These are phyloP conservation scores for Poeciliopsis paucimaculata DNA, from an alignment of 2,797 vertebrate species.

Conservation along the genomic window DNA sequence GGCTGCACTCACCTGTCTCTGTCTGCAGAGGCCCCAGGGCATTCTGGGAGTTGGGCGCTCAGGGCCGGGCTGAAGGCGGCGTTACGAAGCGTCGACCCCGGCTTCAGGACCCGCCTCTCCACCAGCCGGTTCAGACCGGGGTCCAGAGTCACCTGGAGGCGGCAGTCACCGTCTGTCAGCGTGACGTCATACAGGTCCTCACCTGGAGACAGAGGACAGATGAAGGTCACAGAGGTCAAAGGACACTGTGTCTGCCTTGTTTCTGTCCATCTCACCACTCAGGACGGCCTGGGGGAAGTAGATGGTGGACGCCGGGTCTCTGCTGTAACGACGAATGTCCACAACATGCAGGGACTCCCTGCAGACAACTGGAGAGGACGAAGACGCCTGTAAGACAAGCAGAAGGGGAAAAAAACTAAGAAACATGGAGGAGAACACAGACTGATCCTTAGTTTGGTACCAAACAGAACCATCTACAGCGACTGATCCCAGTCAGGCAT, in stretches of 20 bases:
- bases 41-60: constrained; percentile 40
- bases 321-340: constrained; percentile 75
- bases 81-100: constrained; percentile 47
- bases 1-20: constrained; percentile 29
- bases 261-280: constrained; percentile 30
- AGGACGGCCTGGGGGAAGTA: constrained; percentile 75
- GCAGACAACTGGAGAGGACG: constrained; percentile 33
- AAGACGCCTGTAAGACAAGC: constrained; percentile 21
- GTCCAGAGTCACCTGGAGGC: constrained; percentile 75
- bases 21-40: neutral
- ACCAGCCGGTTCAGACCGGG: constrained; percentile 73
- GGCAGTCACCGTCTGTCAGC: constrained; percentile 74
- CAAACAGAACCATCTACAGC: neutral
- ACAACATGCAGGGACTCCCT: constrained; percentile 66
- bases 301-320: constrained; percentile 69
- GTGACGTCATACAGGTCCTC: constrained; percentile 78
- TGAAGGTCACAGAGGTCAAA: neutral
- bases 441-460: neutral
- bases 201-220: constrained; percentile 33
- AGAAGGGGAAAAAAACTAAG: neutral
- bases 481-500: neutral
- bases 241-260: neutral
- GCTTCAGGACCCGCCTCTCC: constrained; percentile 60
- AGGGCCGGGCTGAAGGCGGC: constrained; percentile 57
- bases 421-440: neutral